Conservation (phyloP, 2,888 invertebrate species). For the Dryobotodes eremita region DNA sequence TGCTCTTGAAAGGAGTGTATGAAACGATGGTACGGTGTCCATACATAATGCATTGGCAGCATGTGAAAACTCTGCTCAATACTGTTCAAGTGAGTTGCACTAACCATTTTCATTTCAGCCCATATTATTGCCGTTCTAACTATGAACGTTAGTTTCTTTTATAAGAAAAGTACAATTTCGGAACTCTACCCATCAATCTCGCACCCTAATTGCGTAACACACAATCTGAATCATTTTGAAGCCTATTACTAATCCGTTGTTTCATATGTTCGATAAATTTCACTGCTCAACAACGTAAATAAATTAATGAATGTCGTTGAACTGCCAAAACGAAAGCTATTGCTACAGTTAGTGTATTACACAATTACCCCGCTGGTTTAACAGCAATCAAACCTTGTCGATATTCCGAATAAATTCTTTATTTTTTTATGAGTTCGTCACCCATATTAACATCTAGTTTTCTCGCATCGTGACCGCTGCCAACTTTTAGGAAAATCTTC, state of each 20-base stretch:
- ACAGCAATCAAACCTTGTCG: not conserved
- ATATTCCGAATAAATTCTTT: not conserved
- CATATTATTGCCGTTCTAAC: not conserved
- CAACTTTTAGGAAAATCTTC: not conserved
- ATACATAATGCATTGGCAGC: slow-evolving; percentile 98
- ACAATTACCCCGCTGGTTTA: too few species aligned
- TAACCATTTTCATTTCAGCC: not conserved
- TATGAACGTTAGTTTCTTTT: not conserved
- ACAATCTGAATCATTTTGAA: too few species aligned
- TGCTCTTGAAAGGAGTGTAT: slow-evolving; percentile 97
- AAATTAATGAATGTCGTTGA: too few species aligned
- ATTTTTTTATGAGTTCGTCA: not conserved
- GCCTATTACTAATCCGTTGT: too few species aligned
- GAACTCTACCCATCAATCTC: not conserved
- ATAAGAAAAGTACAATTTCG: not conserved
- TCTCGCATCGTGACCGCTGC: not conserved
- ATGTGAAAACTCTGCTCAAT: slow-evolving; percentile 96
- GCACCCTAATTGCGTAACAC: too few species aligned
- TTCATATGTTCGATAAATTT: too few species aligned
- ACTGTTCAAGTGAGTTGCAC: slow-evolving; percentile 94
- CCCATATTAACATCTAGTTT: not conserved
- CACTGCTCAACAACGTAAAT: too few species aligned
- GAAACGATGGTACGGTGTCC: slow-evolving; percentile 98
- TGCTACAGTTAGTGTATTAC: too few species aligned
- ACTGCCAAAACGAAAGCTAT: too few species aligned